These are phyloP conservation scores for Varanus komodoensis DNA, from an alignment of 2,113 vertebrate genomes.

Conservation along the genomic window DNA sequence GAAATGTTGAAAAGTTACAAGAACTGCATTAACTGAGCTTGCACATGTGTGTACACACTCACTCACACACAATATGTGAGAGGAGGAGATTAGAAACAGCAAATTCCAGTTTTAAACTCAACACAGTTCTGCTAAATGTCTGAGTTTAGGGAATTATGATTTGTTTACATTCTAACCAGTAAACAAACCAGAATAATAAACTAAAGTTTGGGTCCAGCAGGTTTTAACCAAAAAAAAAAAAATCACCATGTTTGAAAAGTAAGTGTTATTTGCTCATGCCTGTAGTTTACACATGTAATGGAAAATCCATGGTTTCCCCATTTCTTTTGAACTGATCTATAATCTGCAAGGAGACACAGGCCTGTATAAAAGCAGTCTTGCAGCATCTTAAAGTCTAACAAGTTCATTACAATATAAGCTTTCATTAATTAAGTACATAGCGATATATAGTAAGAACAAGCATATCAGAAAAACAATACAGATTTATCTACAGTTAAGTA, in stretches of 20 bases:
- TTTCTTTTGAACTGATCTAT: neutral
- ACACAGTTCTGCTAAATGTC: no score
- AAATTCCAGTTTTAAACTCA: neutral
- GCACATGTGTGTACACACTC: neutral
- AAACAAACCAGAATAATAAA: no score
- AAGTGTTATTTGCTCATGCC: neutral
- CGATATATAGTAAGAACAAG: neutral
- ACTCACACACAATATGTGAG: neutral
- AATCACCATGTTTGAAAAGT: no score
- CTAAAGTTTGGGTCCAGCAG: no score
- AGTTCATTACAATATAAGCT: neutral
- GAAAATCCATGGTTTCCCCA: neutral
- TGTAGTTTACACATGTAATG: neutral
- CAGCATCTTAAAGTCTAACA: no score
- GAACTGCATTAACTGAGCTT: neutral
- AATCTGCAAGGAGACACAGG: neutral
- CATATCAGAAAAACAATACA: neutral
- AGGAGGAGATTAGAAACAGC: neutral
- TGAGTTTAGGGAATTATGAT: no score
- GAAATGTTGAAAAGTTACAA: neutral
- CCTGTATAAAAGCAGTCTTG: no score
- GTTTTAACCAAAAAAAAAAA: no score
- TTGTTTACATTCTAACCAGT: no score
- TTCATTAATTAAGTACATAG: neutral
- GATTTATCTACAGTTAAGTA: neutral